Evolutionary conservation across 2,113 vertebrate species (phyloP).

Genomic region (Proterorhinus semilunaris): DNA sequence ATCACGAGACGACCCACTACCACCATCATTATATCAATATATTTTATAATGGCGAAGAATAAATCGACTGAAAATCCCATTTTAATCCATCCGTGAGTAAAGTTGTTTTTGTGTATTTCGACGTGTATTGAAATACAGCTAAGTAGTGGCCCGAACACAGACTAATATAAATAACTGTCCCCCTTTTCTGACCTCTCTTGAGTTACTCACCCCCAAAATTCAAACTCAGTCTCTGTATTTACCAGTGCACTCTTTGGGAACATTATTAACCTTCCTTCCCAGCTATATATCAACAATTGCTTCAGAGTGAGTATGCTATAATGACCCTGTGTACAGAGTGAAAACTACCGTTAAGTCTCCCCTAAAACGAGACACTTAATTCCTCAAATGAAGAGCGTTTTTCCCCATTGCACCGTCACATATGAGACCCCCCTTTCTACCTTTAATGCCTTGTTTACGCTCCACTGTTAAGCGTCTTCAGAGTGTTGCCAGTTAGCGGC

Average conservation of each 20-base stretch:
- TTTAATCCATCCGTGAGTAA: too few species aligned
- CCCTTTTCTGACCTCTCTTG: background rate
- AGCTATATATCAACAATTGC: conserved; percentile 3
- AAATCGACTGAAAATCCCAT: too few species aligned
- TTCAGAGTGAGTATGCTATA: conserved; percentile 16
- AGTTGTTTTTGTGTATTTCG: too few species aligned
- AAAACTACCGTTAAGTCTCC: background rate
- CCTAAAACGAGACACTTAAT: conserved; percentile 32
- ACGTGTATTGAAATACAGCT: too few species aligned
- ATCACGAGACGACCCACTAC: too few species aligned
- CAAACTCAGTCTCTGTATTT: background rate
- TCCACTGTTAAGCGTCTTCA: conserved; percentile 49
- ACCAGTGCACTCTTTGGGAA: background rate
- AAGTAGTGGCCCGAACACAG: too few species aligned
- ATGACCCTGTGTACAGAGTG: conserved; percentile 11
- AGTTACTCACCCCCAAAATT: background rate
- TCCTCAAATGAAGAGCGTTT: conserved; percentile 13
- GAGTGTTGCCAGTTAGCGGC: conserved; percentile 61
- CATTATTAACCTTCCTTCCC: background rate
- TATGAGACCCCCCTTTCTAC: conserved; percentile 33
- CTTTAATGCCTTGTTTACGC: conserved; percentile 67
- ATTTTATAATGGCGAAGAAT: too few species aligned
- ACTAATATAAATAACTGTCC: too few species aligned
- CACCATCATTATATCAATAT: too few species aligned
- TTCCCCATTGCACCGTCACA: conserved; percentile 19